Base-by-base conservation (phyloP, 2,888 invertebrate species). In the Neocrepidodera transversa region DNA sequence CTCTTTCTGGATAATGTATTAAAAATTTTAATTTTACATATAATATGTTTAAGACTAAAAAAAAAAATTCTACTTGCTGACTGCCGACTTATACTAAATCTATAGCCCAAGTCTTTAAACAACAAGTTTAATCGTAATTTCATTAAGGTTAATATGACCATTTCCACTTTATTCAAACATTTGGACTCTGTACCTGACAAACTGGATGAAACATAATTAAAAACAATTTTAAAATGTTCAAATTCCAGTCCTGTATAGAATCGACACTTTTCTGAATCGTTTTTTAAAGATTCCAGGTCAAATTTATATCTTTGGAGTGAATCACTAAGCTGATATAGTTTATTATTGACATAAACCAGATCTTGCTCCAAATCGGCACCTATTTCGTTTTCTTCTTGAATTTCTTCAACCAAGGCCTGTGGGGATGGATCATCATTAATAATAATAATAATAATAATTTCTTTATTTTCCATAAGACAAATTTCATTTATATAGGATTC, bases 81-180 rank as follows among this genome's bases (percentile, higher is more conserved):
- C n/a, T n/a, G n/a, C n/a, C n/a, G n/a, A n/a, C n/a, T n/a, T n/a
- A n/a, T n/a, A n/a, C n/a, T n/a, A n/a, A n/a, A n/a, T n/a, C n/a
- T 35, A 40, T 40, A 40, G 4, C 55, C 55, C 18, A 55, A 30
- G 17, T 55, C 55, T 55, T 48, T 42, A 16, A 55, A 55, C 16
- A 38, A 38, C 11, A 42, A 48, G 30, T 56, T 56, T 38, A 56
- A 49, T 40, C n/a, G n/a, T n/a, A n/a, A n/a, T n/a, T n/a, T n/a
- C n/a, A n/a, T n/a, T n/a, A n/a, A n/a, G n/a, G n/a, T 56, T 28
- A 56, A 56, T 18, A 35, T 47, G 2, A 56, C 16, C 18, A 40
- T 40, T 40, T 17, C 16, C 16, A 17, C 40, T 40, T 40, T 40
- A 40, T 30, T 30, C n/a, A 8, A 30, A 8, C 13, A 17, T 40